Evolutionary conservation across 2,113 vertebrate species (phyloP).

Genomic region (Benitochromis conjunctus): DNA sequence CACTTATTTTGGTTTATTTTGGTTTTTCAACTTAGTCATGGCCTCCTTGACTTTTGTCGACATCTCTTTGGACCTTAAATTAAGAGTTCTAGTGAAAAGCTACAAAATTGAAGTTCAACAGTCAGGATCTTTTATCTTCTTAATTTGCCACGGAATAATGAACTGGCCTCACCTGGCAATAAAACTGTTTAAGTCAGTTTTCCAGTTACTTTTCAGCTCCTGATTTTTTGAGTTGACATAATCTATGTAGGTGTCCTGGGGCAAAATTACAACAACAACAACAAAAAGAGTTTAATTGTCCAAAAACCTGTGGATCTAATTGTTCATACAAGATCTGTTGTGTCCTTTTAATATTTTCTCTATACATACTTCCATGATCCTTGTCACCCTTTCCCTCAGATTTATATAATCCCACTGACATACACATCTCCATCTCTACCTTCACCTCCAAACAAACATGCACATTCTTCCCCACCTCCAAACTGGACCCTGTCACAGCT

Average conservation of each 20-base stretch:
- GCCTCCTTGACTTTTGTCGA: background rate
- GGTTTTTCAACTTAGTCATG: background rate
- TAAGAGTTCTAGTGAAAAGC: background rate
- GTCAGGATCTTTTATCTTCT: background rate
- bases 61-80: background rate
- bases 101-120: background rate
- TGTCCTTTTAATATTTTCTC: background rate
- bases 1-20: background rate
- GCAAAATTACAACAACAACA: background rate
- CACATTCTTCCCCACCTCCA: background rate
- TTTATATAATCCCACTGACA: background rate
- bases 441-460: constrained; percentile 26
- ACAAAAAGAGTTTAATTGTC: background rate
- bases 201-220: background rate
- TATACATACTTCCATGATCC: background rate
- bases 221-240: background rate
- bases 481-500: constrained; percentile 28
- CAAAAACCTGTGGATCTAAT: background rate
- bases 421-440: constrained; percentile 9
- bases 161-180: background rate
- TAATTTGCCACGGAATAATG: background rate
- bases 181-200: background rate
- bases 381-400: background rate
- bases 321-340: background rate
- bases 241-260: background rate